phyloP scores from a whole-genome alignment of 2,888 invertebrate genomes.

The Scaptomyza caliginosa region DNA sequence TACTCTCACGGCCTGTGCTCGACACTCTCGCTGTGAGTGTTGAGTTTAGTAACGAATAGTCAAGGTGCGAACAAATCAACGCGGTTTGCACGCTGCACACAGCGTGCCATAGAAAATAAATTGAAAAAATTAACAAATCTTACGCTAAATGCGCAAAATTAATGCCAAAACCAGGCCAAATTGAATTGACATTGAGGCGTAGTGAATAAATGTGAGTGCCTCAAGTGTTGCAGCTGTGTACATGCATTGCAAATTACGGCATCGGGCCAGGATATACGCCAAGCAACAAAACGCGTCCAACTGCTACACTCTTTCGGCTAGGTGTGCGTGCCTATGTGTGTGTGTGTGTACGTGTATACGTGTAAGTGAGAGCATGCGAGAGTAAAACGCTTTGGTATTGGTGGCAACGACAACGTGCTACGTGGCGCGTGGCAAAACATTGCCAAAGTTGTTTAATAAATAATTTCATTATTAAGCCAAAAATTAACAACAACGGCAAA shows the following conservation, averaged over 20 bases:
- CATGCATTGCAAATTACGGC: constrained; percentile 69
- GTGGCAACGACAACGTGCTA: constrained; percentile 66
- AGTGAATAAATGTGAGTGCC: constrained; percentile 11
- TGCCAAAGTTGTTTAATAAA: constrained; percentile 56
- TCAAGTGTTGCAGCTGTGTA: constrained; percentile 16
- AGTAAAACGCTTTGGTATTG: constrained; percentile 51
- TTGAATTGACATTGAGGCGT: constrained; percentile 1
- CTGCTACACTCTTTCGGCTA: constrained; percentile 53
- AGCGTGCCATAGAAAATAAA: constrained; percentile 64
- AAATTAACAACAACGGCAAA: constrained; percentile 34
- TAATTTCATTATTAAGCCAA: constrained; percentile 59
- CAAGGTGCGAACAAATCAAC: constrained; percentile 80
- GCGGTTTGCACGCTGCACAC: constrained; percentile 77
- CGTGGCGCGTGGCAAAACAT: constrained; percentile 59
- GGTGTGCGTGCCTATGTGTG: constrained; percentile 48
- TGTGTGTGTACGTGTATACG: constrained; percentile 19
- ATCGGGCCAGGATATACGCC: constrained; percentile 68
- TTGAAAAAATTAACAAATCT: constrained; percentile 62
- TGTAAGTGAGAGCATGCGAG: constrained; percentile 68
- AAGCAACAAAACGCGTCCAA: constrained; percentile 64
- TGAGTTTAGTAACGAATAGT: constrained; percentile 76
- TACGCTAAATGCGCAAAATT: constrained; percentile 37
- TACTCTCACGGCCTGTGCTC: constrained; percentile 37
- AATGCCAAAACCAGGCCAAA: constrained; percentile 10
- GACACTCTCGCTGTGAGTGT: constrained; percentile 55